Percentiles rank a stretch among this genome's conserved stretches.
Evolutionary conservation across 1,140 invertebrate species (phyloP).

Genomic region (Drosophila kikkawai): DNA sequence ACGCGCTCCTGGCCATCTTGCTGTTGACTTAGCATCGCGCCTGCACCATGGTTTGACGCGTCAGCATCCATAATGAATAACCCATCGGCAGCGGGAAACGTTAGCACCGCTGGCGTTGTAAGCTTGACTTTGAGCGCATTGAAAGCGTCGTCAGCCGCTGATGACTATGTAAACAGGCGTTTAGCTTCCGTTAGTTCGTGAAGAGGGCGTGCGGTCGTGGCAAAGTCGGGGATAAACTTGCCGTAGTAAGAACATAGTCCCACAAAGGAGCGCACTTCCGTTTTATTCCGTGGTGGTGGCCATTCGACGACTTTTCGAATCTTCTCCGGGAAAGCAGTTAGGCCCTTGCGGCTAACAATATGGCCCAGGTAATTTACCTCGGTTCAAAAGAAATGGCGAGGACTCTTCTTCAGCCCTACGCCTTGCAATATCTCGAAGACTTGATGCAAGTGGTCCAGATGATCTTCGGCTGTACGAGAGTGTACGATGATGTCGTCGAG

Average conservation of each 20-base stretch:
- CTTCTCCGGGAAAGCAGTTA: too few relatives aligned
- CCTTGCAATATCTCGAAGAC: conserved; percentile 4
- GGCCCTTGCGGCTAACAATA: too few relatives aligned
- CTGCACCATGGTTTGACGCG: background rate
- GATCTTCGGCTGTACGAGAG: background rate
- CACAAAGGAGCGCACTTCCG: too few relatives aligned
- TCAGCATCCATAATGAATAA: background rate
- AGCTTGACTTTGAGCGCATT: background rate
- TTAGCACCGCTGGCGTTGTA: background rate
- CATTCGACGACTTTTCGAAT: too few relatives aligned
- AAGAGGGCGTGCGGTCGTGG: too few relatives aligned
- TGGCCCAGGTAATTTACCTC: too few relatives aligned
- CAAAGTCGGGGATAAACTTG: too few relatives aligned
- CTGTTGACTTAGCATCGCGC: background rate
- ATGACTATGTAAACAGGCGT: too few relatives aligned
- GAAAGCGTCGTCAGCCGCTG: too few relatives aligned
- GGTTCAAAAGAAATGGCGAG: background rate
- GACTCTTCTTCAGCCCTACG: background rate
- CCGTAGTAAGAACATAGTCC: too few relatives aligned
- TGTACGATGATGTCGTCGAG: conserved; percentile 27
- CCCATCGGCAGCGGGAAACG: background rate
- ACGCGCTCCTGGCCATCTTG: background rate
- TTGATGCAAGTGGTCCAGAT: conserved; percentile 6
- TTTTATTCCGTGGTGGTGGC: too few relatives aligned
- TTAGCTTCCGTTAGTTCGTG: too few relatives aligned